Evolutionary conservation across 1,140 invertebrate species (phyloP).

Genomic region (Hydropsyche tenuis): DNA sequence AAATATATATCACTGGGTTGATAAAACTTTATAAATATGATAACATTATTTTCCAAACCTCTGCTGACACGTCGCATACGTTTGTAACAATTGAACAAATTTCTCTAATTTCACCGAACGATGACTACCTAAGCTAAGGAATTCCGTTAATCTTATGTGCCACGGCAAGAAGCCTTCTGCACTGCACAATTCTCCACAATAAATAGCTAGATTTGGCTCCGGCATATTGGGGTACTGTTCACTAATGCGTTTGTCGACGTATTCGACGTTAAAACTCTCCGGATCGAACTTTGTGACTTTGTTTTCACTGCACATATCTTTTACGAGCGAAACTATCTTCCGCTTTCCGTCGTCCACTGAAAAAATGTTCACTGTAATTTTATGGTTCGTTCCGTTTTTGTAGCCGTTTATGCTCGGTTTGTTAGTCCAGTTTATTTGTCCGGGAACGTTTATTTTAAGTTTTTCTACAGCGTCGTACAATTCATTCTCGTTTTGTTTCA

Average conservation of each 20-base stretch:
- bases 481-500: conserved; percentile 64
- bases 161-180: conserved; percentile 72
- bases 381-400: conserved; percentile 66
- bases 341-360: conserved; percentile 63
- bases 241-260: conserved; percentile 61
- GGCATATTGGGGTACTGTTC: conserved; percentile 63
- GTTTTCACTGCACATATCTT: conserved; percentile 50
- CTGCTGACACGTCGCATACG: conserved; percentile 71
- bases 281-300: conserved; percentile 32
- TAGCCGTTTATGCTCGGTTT: conserved; percentile 59
- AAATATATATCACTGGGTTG: background rate
- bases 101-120: conserved; percentile 62
- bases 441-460: conserved; percentile 60
- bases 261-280: conserved; percentile 56
- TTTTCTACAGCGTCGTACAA: conserved; percentile 64
- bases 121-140: conserved; percentile 66
- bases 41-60: conserved; percentile 69
- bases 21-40: background rate
- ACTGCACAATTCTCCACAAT: conserved; percentile 65
- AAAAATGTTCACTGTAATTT: conserved; percentile 58
- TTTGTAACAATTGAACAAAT: conserved; percentile 65
- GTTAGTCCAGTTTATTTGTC: conserved; percentile 66
- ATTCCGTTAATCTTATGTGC: conserved; percentile 75
- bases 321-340: conserved; percentile 60
- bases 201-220: conserved; percentile 71